Percentiles rank a stretch among this genome's conserved stretches.
These are phyloP conservation scores for Coronaproctus castanopsis DNA, from an alignment of 2,888 invertebrate genomes.

Conservation along the genomic window DNA sequence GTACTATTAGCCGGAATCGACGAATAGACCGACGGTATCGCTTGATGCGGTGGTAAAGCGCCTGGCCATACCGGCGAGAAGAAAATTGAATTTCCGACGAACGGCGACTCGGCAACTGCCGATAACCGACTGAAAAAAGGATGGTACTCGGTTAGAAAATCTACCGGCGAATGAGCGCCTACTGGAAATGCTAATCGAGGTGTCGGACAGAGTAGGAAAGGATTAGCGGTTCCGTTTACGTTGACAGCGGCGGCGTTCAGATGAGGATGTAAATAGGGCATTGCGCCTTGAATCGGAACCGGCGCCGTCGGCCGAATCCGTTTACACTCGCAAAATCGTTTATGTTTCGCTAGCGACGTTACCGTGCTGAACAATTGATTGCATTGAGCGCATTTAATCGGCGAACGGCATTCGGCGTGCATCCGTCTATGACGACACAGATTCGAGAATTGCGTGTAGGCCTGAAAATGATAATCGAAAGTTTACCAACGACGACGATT, in stretches of 20 bases:
- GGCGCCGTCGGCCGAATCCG: slow-evolving; percentile 17
- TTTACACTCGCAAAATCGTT: slow-evolving; percentile 82
- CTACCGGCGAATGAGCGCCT: no score
- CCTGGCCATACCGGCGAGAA: not conserved
- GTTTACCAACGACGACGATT: not conserved
- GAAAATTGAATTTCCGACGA: slow-evolving; percentile 8
- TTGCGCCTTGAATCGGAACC: not conserved
- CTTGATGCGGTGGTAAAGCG: not conserved
- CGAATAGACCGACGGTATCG: no score
- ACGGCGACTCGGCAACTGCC: not conserved
- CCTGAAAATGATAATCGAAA: slow-evolving; percentile 32
- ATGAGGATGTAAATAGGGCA: not conserved
- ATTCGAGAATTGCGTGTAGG: slow-evolving; percentile 98
- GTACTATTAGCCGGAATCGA: no score
- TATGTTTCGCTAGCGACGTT: slow-evolving; percentile 83
- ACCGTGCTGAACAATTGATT: slow-evolving; percentile 79
- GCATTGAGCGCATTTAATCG: slow-evolving; percentile 86
- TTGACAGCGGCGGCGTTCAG: not conserved
- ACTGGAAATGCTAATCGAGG: slow-evolving; percentile 33
- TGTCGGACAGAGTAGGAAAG: slow-evolving; percentile 38
- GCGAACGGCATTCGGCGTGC: slow-evolving; percentile 87
- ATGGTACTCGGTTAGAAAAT: no score
- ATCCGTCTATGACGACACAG: slow-evolving; percentile 98
- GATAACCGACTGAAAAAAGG: not conserved
- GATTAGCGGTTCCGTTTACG: slow-evolving; percentile 1